These are phyloP conservation scores for Nasonia oneida DNA, from an alignment of 2,888 invertebrate species.

Conservation along the genomic window DNA sequence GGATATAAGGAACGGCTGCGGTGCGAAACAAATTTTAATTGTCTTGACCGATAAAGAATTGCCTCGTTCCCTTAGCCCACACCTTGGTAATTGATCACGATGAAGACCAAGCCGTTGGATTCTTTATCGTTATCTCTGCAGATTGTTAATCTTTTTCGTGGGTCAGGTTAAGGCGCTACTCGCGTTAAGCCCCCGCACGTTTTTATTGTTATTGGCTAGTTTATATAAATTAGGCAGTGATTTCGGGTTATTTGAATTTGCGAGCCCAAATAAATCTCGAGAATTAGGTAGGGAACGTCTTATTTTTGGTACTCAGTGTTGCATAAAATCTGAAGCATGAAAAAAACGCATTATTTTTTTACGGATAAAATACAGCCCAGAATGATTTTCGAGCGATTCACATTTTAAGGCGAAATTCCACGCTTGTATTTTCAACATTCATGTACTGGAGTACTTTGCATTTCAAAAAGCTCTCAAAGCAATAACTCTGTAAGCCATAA, in stretches of 20 bases:
- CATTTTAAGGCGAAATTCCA: neutral
- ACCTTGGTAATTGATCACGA: conserved; percentile 44
- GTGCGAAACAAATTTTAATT: conserved; percentile 58
- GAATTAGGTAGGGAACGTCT: neutral
- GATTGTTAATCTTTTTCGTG: conserved; percentile 33
- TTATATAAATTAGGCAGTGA: conserved; percentile 13
- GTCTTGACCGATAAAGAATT: conserved; percentile 52
- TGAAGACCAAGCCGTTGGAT: conserved; percentile 36
- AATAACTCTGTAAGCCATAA: neutral
- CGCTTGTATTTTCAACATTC: neutral
- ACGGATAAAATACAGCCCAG: too few species aligned
- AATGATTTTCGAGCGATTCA: neutral
- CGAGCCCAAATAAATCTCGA: neutral
- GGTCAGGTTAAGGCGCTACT: neutral
- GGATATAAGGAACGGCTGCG: neutral
- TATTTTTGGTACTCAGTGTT: neutral
- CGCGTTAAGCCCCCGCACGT: neutral
- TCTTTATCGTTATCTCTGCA: conserved; percentile 43
- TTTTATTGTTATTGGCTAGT: conserved; percentile 17
- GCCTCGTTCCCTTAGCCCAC: conserved; percentile 15
- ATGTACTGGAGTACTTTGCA: neutral
- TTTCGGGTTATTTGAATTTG: conserved; percentile 6
- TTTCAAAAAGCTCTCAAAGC: neutral
- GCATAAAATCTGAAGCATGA: too few species aligned
- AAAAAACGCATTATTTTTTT: too few species aligned